These are phyloP conservation scores for Calyptomena viridis DNA, from an alignment of 2,113 vertebrate genomes.

Conservation along the genomic window DNA sequence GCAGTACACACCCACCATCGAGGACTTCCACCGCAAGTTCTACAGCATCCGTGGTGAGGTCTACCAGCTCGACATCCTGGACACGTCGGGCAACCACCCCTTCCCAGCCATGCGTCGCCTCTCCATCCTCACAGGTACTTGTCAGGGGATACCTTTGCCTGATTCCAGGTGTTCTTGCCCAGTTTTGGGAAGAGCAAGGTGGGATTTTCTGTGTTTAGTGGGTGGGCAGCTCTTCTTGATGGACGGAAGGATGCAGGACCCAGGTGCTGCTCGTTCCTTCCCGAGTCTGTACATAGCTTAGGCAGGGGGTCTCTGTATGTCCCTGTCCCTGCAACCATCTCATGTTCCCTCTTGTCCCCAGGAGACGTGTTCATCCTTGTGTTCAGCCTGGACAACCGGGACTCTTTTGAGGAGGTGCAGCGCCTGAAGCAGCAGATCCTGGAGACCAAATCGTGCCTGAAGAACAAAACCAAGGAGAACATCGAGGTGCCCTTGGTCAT, in stretches of 20 bases:
- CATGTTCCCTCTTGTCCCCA: slow-evolving; percentile 39
- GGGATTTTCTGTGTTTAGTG: background rate
- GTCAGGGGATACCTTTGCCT: background rate
- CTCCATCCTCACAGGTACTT: slow-evolving; percentile 94
- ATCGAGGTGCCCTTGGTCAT: slow-evolving; percentile 92
- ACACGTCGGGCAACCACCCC: slow-evolving; percentile 94
- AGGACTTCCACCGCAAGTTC: slow-evolving; percentile 98
- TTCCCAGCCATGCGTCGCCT: slow-evolving; percentile 97
- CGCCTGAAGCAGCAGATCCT: slow-evolving; percentile 93
- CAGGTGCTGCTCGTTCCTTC: background rate
- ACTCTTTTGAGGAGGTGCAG: slow-evolving; percentile 96
- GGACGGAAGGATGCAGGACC: background rate
- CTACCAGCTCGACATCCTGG: slow-evolving; percentile 96
- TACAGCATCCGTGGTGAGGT: slow-evolving; percentile 96
- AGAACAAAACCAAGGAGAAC: slow-evolving; percentile 94
- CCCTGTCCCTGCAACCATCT: background rate
- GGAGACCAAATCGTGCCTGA: slow-evolving; percentile 95
- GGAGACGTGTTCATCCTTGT: slow-evolving; percentile 97
- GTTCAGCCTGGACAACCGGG: slow-evolving; percentile 95
- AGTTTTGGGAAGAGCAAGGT: background rate
- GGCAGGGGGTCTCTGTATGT: background rate
- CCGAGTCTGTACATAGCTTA: background rate
- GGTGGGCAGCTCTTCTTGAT: background rate
- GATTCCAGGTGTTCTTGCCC: background rate
- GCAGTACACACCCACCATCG: slow-evolving; percentile 96